Percentiles rank a stretch among this genome's conserved stretches.
Evolutionary conservation across 2,113 vertebrate species (phyloP).

Genomic region (Excalfactoria chinensis): DNA sequence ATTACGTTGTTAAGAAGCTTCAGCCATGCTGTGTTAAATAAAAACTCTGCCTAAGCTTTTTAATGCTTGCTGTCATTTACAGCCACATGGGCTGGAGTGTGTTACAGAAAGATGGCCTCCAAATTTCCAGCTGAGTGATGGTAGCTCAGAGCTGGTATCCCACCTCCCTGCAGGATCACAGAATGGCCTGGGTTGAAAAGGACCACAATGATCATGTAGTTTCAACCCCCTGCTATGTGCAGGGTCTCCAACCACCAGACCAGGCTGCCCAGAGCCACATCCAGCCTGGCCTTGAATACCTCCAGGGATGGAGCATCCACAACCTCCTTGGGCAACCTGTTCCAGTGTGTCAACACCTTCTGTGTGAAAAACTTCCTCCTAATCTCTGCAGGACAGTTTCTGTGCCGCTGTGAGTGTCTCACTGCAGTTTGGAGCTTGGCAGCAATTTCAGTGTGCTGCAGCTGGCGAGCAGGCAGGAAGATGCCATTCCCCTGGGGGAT

Average conservation of each 20-base stretch:
- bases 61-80: neutral
- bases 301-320: too few relatives aligned
- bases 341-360: too few relatives aligned
- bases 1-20: neutral
- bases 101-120: neutral
- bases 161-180: neutral
- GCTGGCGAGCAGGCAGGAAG: neutral
- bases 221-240: too few relatives aligned
- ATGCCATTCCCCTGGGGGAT: neutral
- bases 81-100: neutral
- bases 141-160: neutral
- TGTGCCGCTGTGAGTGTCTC: neutral
- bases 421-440: neutral
- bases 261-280: too few relatives aligned
- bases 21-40: neutral
- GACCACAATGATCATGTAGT: too few relatives aligned
- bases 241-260: too few relatives aligned
- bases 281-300: too few relatives aligned
- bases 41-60: constrained; percentile 20
- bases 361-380: too few relatives aligned
- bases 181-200: too few relatives aligned
- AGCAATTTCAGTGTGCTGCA: neutral
- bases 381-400: neutral
- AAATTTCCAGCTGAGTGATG: neutral
- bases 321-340: too few relatives aligned